These are phyloP conservation scores for Epizoanthus scotinus DNA, from an alignment of 92 coral and sea anemone genomes.

Conservation along the genomic window DNA sequence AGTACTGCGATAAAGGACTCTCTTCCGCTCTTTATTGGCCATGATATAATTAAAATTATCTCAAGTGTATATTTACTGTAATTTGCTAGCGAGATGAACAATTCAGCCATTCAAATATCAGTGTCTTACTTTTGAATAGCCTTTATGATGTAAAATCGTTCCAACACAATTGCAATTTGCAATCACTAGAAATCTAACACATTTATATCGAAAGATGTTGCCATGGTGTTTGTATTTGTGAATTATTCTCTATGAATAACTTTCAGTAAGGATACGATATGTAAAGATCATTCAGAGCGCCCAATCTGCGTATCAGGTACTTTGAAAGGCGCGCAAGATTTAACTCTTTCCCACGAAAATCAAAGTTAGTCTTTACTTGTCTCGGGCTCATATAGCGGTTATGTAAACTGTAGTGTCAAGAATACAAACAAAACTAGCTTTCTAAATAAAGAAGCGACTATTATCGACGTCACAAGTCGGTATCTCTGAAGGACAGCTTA, in stretches of 20 bases:
- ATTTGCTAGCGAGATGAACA: constrained; percentile 36
- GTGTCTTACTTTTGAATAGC: constrained; percentile 20
- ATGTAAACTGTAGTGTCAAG: constrained; percentile 75
- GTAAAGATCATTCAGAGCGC: not conserved
- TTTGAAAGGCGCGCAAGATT: constrained; percentile 40
- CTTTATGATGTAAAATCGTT: constrained; percentile 35
- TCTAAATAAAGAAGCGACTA: constrained; percentile 57
- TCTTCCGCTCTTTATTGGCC: constrained; percentile 29
- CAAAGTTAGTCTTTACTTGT: constrained; percentile 77
- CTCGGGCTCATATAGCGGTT: constrained; percentile 59
- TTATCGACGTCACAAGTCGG: constrained; percentile 62
- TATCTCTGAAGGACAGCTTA: constrained; percentile 60
- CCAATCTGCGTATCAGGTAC: not conserved
- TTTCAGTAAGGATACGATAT: not conserved
- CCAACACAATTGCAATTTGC: constrained; percentile 40
- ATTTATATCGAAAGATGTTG: constrained; percentile 10
- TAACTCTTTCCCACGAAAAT: constrained; percentile 67
- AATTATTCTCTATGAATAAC: not conserved
- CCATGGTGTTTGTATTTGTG: constrained; percentile 9
- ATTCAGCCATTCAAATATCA: constrained; percentile 26
- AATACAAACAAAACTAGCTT: constrained; percentile 56
- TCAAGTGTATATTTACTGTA: constrained; percentile 43
- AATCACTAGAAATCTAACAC: constrained; percentile 34
- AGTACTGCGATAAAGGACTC: constrained; percentile 22
- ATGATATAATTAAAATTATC: constrained; percentile 39